Evolutionary conservation across 1,140 invertebrate species (phyloP), one percentile per base, ranked within the genome.

Genomic region (Drosophila baimaii): DNA sequence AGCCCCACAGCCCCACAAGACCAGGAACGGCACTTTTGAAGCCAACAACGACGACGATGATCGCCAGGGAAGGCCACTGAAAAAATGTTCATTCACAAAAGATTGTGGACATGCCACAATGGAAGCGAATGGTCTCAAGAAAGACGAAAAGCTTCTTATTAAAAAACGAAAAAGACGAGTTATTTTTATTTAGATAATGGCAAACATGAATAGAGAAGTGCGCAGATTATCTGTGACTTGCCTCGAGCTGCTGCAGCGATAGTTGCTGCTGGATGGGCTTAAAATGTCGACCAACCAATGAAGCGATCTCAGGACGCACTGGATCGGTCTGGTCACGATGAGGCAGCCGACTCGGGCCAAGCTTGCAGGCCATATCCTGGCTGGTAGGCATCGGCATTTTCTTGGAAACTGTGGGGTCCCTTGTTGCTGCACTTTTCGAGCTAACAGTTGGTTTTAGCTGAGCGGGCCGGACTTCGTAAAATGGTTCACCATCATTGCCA

Each of bases 41-140:
- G 82, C 62, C 37, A 47, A 52, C 5, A 15, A 21, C 9, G 2
- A 37, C 35, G 15, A 37, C 3, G 13, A 21, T 37, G 44, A 51
- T 47, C 27, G 43, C 43, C 63, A 27, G 21, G 35, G 49, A 5
- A 65, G 41, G 21, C 33, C 57, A 29, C 43, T 25, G 46, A 17
- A 27, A 59, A 76, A 70, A 49, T 71, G 37, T 84, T 79, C 85
- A 90, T 89, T 89, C 84, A 89, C 71, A 78, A 54, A 8, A 84
- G 49, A 70, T 59, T 27, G 72, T 70, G 54, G 70, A 79, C 66
- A 80, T 56, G 84, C 52, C 68, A 71, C 81, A 89, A 71, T 89
- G 84, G 66, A 80, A 89, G 72, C 77, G 59, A 89, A 83, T 88
- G 58, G 77, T 68, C 69, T 80, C 9, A 54, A 52, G 25, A 65